Evolutionary conservation across 2,113 vertebrate species (phyloP), one percentile per base, ranked within the genome.

Genomic region (Peromyscus californicus): DNA sequence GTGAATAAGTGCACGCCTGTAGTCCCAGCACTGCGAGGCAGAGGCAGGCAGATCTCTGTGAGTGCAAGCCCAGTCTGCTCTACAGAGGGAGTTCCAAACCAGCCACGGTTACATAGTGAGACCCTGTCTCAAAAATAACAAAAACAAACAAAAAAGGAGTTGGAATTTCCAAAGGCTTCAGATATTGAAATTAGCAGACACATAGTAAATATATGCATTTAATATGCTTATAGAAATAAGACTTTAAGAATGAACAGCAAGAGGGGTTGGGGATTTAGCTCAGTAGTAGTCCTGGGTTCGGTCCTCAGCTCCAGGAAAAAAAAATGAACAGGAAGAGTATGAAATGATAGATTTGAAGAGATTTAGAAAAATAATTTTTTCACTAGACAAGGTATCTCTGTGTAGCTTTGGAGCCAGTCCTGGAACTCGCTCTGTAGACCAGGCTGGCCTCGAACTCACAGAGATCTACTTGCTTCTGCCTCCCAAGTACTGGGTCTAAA

Each of bases 321-420:
- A 45, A 57, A 76, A 15, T 29, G 4, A 91, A 39, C 39, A 45
- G 0, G 15, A 39, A 61, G 39, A 24, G 7, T 95, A 17, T 69
- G 61, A 86, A 61, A 87, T 87, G 61, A 61, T n/a, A 48, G 17
- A 22, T n/a, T 91, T 95, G 80, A 86, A 61, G 90, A 92, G 75
- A 54, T 54, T 39, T 80, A 72, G 83, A 19, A 80, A 88, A 78
- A 22, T 67, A 36, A 22, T 9, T 63, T 84, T 54, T 54, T 54
- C 54, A 11, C 54, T 15, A 54, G 54, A 4, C 65, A 67, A 8
- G 26, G 4, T 67, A 31, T 31, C 65, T 67, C 65, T 67, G 10
- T 67, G 65, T 13, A 31, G 29, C 10, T 29, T 29, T 67, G 65
- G 29, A 13, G 12, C 54, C 29, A 31, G 65, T 67, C 65, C 29